Conservation (phyloP, 1,140 invertebrate genomes). For the Drosophila paulistorum region DNA sequence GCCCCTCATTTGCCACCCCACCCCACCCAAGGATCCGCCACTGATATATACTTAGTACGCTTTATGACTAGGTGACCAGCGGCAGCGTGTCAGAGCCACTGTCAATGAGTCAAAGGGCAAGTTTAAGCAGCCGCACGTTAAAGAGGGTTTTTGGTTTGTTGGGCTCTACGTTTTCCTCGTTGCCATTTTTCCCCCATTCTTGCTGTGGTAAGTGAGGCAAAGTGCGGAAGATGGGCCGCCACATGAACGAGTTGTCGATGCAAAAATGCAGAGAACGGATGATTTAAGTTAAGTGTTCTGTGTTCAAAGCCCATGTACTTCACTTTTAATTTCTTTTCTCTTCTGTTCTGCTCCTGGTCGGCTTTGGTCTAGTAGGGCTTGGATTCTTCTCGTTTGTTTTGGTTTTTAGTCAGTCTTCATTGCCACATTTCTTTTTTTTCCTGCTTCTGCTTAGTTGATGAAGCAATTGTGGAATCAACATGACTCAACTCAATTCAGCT, state of each 20-base stretch:
- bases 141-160: neutral
- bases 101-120: constrained; percentile 3
- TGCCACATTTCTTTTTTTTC: neutral
- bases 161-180: too few species aligned
- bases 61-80: neutral
- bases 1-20: too few species aligned
- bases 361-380: neutral
- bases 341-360: neutral
- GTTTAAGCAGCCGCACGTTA: constrained; percentile 3
- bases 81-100: neutral
- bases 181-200: neutral
- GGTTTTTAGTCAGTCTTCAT: neutral
- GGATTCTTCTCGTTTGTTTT: neutral
- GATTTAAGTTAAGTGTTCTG: neutral
- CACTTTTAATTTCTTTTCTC: constrained; percentile 10
- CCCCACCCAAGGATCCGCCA: too few species aligned
- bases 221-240: neutral
- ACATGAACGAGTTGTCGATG: constrained; percentile 12
- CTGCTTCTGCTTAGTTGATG: constrained; percentile 1
- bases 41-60: too few species aligned
- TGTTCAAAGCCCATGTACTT: neutral
- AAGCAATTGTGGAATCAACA: constrained; percentile 1
- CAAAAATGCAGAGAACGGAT: neutral
- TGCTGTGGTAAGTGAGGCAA: neutral
- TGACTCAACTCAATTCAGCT: neutral